Evolutionary conservation across 1,140 invertebrate genomes (phyloP).

Genomic region (Temnothorax nylanderi): DNA sequence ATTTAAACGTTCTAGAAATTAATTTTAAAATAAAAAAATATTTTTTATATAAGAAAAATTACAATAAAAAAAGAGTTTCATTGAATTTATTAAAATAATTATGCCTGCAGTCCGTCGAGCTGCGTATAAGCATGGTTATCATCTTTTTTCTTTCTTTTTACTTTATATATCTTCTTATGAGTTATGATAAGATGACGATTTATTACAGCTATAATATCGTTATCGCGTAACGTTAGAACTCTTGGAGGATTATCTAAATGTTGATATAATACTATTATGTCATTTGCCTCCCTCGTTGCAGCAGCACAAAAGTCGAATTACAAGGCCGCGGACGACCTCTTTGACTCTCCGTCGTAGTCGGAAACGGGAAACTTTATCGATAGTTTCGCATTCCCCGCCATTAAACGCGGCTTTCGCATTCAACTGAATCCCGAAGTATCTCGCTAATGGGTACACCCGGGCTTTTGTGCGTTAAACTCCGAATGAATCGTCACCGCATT

Average conservation of each 20-base stretch:
- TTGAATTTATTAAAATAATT: neutral
- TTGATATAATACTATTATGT: conserved; percentile 19
- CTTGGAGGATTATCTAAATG: conserved; percentile 15
- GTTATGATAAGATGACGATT: neutral
- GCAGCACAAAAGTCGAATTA: conserved; percentile 41
- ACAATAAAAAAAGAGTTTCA: neutral
- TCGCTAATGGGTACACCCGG: conserved; percentile 52
- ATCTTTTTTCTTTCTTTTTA: neutral
- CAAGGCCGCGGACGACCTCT: conserved; percentile 27
- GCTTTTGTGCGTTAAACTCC: conserved; percentile 54
- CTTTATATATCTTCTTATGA: neutral
- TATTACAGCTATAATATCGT: neutral
- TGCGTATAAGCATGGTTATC: neutral
- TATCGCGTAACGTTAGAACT: neutral
- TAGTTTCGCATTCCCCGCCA: conserved; percentile 54
- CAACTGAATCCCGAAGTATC: conserved; percentile 55
- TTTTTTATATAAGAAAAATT: neutral
- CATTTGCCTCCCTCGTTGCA: neutral
- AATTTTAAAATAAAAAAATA: neutral
- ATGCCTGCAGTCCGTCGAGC: neutral
- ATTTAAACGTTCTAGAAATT: neutral
- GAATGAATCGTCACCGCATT: conserved; percentile 44
- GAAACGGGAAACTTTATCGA: conserved; percentile 59
- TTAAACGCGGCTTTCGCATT: conserved; percentile 57
- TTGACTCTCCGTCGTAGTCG: conserved; percentile 38